Evolutionary conservation across 2,888 invertebrate species (phyloP), one percentile per base, ranked within the genome.

Genomic region (Aplocera efformata): DNA sequence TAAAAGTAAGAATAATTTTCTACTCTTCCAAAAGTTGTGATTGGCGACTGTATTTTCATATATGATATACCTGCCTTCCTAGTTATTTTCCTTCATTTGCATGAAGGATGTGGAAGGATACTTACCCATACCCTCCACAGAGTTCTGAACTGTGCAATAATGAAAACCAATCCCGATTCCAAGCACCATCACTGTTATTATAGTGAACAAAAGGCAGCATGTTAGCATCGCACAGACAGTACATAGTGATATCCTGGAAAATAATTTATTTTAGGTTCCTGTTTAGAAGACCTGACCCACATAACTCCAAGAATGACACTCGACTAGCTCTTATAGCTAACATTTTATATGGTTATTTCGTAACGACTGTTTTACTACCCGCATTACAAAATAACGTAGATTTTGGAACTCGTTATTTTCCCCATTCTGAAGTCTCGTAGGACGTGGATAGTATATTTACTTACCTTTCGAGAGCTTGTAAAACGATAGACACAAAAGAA

Each of bases 111-210:
- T 32, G 28, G n/a, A n/a, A n/a, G n/a, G n/a, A 21, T 9, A 52
- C 67, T 41, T 66, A 85, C 84, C 75, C 76, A 81, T 80, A 20
- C 65, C 51, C 0, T 69, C 72, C 10, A 79, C 77, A 11, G 77
- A 68, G 51, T 65, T 71, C 50, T 76, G 68, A 5, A 84, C 82
- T 47, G 72, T 72, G 60, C 84, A 84, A 49, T 84, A 84, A 53
- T 85, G 80, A 48, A 70, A 85, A 8, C 85, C 84, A n/a, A 85
- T 81, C 4, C 84, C 85, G 22, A 85, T 63, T 17, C 85, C 84
- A 47, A 82, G 53, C 0, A 79, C 54, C 66, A 80, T 50, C 10
- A 84, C 73, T 1, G 67, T 58, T 28, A 81, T 8, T 8, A 85
- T 65, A 1, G 85, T 84, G 36, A 76, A 62, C 49, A 80, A 52